phyloP scores from a whole-genome alignment of 2,888 invertebrate genomes.

The Melipona beecheii region DNA sequence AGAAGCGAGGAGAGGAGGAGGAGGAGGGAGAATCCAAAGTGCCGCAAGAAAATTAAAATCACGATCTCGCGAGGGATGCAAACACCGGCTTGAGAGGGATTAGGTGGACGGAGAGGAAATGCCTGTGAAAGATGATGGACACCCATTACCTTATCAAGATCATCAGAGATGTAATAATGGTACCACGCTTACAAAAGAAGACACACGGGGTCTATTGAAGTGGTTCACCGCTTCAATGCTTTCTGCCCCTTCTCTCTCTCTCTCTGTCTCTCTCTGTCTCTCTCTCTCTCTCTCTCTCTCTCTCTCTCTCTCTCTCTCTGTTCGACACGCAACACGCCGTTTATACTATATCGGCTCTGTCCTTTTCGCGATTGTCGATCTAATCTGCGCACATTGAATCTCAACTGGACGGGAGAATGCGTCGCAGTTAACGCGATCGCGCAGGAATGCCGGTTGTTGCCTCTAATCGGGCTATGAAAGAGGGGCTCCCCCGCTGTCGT shows the following conservation, averaged over 20 bases:
- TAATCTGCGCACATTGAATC: slow-evolving; percentile 55
- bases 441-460: slow-evolving; percentile 36
- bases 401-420: slow-evolving; percentile 54
- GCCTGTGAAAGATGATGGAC: slow-evolving; percentile 78
- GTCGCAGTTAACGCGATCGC: slow-evolving; percentile 48
- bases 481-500: neutral
- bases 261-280: slow-evolving; percentile 12
- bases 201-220: slow-evolving; percentile 57
- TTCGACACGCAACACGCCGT: slow-evolving; percentile 21
- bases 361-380: slow-evolving; percentile 62
- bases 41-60: slow-evolving; percentile 15
- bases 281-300: neutral
- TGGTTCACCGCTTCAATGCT: slow-evolving; percentile 64
- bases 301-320: slow-evolving; percentile 1
- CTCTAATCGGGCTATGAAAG: slow-evolving; percentile 15
- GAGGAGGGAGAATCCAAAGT: neutral
- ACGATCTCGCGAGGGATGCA: slow-evolving; percentile 35
- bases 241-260: slow-evolving; percentile 52
- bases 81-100: slow-evolving; percentile 45
- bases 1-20: neutral
- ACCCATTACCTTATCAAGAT: slow-evolving; percentile 80
- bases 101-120: slow-evolving; percentile 74
- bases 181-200: slow-evolving; percentile 75
- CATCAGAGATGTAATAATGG: slow-evolving; percentile 79
- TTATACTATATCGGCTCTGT: slow-evolving; percentile 55